Base-by-base conservation (phyloP, 1,140 invertebrate genomes). In the Zaprionus africanus region DNA sequence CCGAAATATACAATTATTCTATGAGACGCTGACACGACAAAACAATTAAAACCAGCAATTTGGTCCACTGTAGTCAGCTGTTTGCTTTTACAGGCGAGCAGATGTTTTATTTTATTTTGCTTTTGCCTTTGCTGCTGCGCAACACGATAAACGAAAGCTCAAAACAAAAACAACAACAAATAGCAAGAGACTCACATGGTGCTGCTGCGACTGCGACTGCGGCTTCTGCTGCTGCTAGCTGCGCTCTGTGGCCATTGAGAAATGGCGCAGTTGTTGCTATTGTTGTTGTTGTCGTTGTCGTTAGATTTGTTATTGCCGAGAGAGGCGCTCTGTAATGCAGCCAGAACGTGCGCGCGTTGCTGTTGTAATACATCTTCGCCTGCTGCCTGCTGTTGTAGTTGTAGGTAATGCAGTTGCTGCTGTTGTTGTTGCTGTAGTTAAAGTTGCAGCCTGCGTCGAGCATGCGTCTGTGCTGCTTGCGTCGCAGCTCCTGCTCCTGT, bases 341-440 rank as follows among this genome's bases (percentile, higher is more conserved):
- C 72, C 82, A 77, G 56, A 76, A 76, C 17, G 69, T 53, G 65
- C 71, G 61, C 15, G 74, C 51, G 49, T 88, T 83, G 22, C 70
- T 76, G 49, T 88, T 87, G 58, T 83, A 84, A 78, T 76, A 87
- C 83, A 83, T 84, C 75, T 78, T 87, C 13, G 54, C 51, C 26
- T 57, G 73, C 15, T 74, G 80, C 43, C 53, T 61, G 38, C 57
- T 54, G 22, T 49, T 13, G 11, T 36, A 26, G 36, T 63, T 53
- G 61, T 24, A 38, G 26, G 53, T 64, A 22, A 15, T 17, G 53
- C 57, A 53, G 56, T n/a, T 46, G 15, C 17, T 24, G 38, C 41
- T 68, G 63, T n/a, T 51, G 49, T 4, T 38, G 17, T 19, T 60
- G 46, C 53, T 68, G 67, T n/a, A 43, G 49, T 56, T 70, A 43